A percentile compares a stretch with the other conserved stretches of the same genome.
Conservation (phyloP, 2,113 vertebrate species). For the Atractosteus spatula region DNA sequence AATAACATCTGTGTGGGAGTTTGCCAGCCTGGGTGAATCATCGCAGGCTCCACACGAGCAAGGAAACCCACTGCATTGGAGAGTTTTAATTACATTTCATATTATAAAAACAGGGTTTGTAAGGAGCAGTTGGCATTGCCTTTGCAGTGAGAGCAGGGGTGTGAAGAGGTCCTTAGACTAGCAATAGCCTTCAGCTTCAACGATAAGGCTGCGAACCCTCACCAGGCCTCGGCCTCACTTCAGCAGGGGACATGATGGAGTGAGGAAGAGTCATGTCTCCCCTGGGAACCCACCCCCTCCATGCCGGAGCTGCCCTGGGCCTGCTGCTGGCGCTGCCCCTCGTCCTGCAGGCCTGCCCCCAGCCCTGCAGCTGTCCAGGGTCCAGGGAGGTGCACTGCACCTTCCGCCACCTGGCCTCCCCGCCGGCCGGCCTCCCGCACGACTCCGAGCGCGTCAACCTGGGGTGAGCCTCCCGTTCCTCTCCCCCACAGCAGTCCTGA, state of each 20-base stretch:
- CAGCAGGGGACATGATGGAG: slow-evolving; percentile 55
- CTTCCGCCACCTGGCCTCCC: slow-evolving; percentile 62
- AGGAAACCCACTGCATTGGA: not conserved
- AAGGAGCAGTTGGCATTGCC: not conserved
- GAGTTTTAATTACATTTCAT: not conserved
- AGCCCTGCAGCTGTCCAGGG: slow-evolving; percentile 63
- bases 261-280: slow-evolving; percentile 49
- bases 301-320: slow-evolving; percentile 38
- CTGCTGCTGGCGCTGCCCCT: slow-evolving; percentile 44
- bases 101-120: not conserved
- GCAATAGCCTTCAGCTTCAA: no score
- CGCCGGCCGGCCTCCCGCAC: slow-evolving; percentile 54
- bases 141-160: no score
- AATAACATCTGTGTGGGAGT: not conserved
- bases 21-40: not conserved
- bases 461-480: slow-evolving; percentile 48
- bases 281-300: slow-evolving; percentile 43
- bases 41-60: not conserved
- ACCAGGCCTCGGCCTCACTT: not conserved
- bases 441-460: slow-evolving; percentile 67
- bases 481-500: no score
- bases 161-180: no score
- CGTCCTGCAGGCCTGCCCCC: slow-evolving; percentile 47
- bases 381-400: slow-evolving; percentile 72
- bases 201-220: not conserved